Conservation (phyloP, 2,888 invertebrate species). For the Phaedon cochleariae region DNA sequence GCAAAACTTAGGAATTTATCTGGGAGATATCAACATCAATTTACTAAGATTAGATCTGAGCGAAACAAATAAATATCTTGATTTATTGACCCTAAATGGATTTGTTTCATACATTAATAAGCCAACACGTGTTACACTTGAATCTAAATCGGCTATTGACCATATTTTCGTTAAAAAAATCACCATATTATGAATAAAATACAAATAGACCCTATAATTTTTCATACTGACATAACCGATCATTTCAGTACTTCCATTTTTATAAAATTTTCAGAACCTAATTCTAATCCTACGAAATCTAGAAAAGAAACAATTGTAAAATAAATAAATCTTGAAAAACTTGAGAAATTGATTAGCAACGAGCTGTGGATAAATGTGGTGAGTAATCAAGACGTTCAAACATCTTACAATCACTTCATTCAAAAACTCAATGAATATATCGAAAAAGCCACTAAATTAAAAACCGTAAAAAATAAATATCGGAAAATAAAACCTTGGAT, state of each 20-base stretch:
- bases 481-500: no score
- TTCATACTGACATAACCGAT: no score
- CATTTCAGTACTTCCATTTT: constrained; percentile 7
- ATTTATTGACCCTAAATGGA: constrained; percentile 1
- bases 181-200: neutral
- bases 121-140: constrained; percentile 5
- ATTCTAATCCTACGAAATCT: neutral
- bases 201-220: constrained; percentile 11
- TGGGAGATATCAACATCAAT: constrained; percentile 11
- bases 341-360: no score
- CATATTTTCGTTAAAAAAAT: constrained; percentile 5
- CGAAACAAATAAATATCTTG: constrained; percentile 9
- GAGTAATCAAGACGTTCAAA: no score
- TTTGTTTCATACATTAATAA: neutral
- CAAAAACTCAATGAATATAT: no score
- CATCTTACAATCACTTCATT: no score
- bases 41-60: constrained; percentile 5
- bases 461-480: no score
- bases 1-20: constrained; percentile 9
- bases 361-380: no score
- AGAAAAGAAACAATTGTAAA: constrained; percentile 5
- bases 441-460: no score
- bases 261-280: neutral
- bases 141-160: constrained; percentile 4
- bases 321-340: constrained; percentile 9